phyloP scores from a whole-genome alignment of 2,113 vertebrate species.

The Campylomormyrus numenius region DNA sequence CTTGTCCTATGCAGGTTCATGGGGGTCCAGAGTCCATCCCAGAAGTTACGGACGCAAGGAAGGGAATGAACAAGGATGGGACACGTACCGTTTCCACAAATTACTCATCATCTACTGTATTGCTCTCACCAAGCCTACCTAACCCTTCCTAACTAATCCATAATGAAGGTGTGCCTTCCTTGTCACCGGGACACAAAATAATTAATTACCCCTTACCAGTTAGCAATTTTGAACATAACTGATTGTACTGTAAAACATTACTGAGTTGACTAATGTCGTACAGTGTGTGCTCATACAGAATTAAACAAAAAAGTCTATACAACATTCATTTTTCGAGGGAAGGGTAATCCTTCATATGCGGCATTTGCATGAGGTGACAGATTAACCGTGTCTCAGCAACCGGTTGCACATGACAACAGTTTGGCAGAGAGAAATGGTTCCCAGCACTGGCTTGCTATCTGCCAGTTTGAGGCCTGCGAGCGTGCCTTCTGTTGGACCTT shows the following conservation, averaged over 20 bases:
- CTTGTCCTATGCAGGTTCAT: neutral
- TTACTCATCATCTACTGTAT: neutral
- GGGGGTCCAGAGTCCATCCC: neutral
- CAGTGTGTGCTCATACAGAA: neutral
- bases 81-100: neutral
- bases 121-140: neutral
- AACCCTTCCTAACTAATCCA: neutral
- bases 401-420: neutral
- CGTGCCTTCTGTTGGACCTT: neutral
- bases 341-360: neutral
- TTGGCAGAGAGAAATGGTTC: neutral
- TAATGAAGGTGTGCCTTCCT: neutral
- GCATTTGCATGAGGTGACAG: neutral
- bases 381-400: neutral
- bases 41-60: neutral
- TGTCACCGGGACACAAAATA: neutral
- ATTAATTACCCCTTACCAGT: neutral
- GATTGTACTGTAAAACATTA: neutral
- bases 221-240: neutral
- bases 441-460: neutral
- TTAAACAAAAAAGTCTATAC: neutral
- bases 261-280: neutral
- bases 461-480: neutral
- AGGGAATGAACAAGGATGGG: neutral
- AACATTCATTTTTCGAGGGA: neutral